phyloP scores from a whole-genome alignment of 2,888 invertebrate genomes.

The Argyra leucocephala region DNA sequence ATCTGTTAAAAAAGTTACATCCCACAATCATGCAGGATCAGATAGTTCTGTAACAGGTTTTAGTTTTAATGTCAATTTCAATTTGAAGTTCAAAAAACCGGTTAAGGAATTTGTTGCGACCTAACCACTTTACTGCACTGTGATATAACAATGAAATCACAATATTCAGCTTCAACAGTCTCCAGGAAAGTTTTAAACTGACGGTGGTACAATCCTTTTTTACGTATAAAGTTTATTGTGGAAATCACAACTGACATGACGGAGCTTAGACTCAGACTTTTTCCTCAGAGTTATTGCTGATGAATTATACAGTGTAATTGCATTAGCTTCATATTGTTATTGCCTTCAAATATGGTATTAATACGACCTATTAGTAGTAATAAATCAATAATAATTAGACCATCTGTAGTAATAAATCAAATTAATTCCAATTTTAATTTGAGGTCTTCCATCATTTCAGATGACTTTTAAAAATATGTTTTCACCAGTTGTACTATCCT shows the following conservation, averaged over 20 bases:
- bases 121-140: background rate
- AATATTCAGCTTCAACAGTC: conserved; percentile 9
- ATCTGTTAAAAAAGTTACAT: background rate
- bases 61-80: conserved; percentile 8
- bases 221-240: conserved; percentile 2
- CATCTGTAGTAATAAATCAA: conserved; percentile 9
- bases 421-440: background rate
- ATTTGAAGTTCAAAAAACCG: background rate
- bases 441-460: conserved; percentile 6
- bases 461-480: conserved; percentile 9
- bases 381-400: no score
- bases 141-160: conserved; percentile 8
- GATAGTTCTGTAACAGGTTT: no score
- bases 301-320: no score
- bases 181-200: conserved; percentile 13
- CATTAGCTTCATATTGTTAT: no score
- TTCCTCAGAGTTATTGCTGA: background rate
- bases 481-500: conserved; percentile 11
- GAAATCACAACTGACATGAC: conserved; percentile 10
- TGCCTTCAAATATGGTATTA: no score
- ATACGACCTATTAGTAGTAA: no score
- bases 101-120: background rate
- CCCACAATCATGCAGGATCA: no score
- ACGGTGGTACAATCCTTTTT: conserved; percentile 10
- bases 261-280: background rate